Conservation (phyloP, 2,888 invertebrate genomes). For the Eretmocerus hayati region DNA sequence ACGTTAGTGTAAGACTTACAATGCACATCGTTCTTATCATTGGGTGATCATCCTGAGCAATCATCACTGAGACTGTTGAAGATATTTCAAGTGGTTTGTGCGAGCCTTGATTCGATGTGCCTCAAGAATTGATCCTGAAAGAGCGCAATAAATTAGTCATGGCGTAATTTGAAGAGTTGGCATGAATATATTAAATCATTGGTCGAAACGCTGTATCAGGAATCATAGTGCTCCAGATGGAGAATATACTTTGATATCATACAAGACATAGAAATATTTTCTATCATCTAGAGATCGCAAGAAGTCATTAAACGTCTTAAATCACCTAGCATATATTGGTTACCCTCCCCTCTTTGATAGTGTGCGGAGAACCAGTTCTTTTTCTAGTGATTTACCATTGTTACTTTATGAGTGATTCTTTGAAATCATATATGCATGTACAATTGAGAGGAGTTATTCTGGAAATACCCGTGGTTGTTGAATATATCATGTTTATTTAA, state of each 20-base stretch:
- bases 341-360: slow-evolving; percentile 16
- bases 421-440: slow-evolving; percentile 28
- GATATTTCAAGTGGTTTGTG: slow-evolving; percentile 12
- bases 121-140: background rate
- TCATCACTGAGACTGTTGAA: too few species aligned
- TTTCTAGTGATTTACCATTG: slow-evolving; percentile 35
- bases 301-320: slow-evolving; percentile 31
- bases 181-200: slow-evolving; percentile 30
- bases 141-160: background rate
- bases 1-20: too few species aligned
- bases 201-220: too few species aligned
- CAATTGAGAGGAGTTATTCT: slow-evolving; percentile 22
- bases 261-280: slow-evolving; percentile 22
- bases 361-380: slow-evolving; percentile 22
- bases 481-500: slow-evolving; percentile 25
- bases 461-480: slow-evolving; percentile 26
- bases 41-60: too few species aligned
- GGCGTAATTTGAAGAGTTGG: slow-evolving; percentile 12
- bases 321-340: slow-evolving; percentile 22
- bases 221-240: slow-evolving; percentile 24
- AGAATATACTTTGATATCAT: slow-evolving; percentile 36
- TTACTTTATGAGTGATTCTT: slow-evolving; percentile 32
- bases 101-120: slow-evolving; percentile 9
- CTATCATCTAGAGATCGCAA: slow-evolving; percentile 28
- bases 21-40: too few species aligned